These are phyloP conservation scores for Cyrtonyx montezumae DNA, from an alignment of 2,113 vertebrate species.

Conservation along the genomic window DNA sequence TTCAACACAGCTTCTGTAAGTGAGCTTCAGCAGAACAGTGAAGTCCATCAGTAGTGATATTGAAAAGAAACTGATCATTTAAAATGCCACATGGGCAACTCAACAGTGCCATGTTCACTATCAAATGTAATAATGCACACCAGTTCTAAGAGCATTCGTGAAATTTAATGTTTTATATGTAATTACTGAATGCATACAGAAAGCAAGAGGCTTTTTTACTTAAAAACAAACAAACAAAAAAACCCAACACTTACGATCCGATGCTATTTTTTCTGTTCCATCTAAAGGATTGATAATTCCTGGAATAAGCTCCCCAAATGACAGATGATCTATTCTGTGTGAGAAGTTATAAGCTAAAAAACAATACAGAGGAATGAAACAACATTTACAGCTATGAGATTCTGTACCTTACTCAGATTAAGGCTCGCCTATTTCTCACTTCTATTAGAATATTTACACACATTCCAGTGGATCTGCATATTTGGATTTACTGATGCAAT, in stretches of 20 bases:
- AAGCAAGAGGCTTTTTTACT: not conserved
- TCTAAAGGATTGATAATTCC: slow-evolving; percentile 96
- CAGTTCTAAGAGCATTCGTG: not conserved
- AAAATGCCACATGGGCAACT: not conserved
- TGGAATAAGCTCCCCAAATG: slow-evolving; percentile 93
- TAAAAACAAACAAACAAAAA: not conserved
- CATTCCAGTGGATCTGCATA: not conserved
- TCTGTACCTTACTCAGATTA: not conserved
- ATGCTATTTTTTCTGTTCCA: slow-evolving; percentile 94
- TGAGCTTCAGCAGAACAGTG: not conserved
- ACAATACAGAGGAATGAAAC: slow-evolving; percentile 23
- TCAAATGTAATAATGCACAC: not conserved
- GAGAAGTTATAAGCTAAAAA: slow-evolving; percentile 95
- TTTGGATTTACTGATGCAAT: too few relatives aligned
- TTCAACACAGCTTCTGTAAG: not conserved
- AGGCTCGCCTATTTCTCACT: not conserved
- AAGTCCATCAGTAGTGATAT: not conserved
- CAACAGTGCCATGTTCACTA: not conserved
- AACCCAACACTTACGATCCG: slow-evolving; percentile 84
- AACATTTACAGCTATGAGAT: not conserved
- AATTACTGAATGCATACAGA: not conserved
- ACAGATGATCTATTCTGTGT: slow-evolving; percentile 97
- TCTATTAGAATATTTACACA: not conserved
- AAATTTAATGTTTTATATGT: not conserved
- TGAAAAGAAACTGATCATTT: not conserved